Evolutionary conservation across 1,140 invertebrate genomes (phyloP).

Genomic region (Lordiphosa clarofinis): DNA sequence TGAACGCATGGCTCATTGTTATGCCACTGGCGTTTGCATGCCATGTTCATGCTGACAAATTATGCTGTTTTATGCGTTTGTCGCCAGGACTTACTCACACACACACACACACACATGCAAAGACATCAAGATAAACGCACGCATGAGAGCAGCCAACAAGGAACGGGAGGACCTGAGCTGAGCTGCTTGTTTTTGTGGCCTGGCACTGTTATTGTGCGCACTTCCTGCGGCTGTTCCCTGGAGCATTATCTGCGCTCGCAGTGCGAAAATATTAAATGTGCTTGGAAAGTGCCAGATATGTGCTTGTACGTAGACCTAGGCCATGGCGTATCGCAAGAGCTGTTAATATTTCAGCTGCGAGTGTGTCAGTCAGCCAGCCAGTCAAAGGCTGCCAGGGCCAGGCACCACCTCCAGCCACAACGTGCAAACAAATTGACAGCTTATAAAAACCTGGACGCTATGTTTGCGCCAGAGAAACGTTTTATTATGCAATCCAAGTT

Average conservation of each 20-base stretch:
- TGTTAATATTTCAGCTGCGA: constrained; percentile 69
- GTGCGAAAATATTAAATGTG: constrained; percentile 64
- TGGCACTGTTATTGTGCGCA: constrained; percentile 29
- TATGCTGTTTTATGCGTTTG: constrained; percentile 75
- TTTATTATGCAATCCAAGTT: constrained; percentile 76
- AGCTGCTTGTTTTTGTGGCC: constrained; percentile 61
- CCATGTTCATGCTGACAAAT: constrained; percentile 70
- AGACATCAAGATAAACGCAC: constrained; percentile 55
- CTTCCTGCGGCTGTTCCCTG: constrained; percentile 41
- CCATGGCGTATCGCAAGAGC: constrained; percentile 37
- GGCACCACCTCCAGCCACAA: constrained; percentile 26
- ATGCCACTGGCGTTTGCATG: constrained; percentile 49
- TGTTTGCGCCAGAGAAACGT: constrained; percentile 54
- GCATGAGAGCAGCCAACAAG: constrained; percentile 45
- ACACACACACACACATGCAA: constrained; percentile 11
- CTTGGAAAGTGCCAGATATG: constrained; percentile 39
- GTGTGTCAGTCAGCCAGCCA: constrained; percentile 45
- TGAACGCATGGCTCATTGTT: constrained; percentile 49
- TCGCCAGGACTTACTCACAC: constrained; percentile 32
- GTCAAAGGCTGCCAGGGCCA: background rate
- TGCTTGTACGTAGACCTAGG: constrained; percentile 21
- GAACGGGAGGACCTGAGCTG: constrained; percentile 26
- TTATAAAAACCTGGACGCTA: constrained; percentile 74
- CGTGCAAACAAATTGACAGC: constrained; percentile 74
- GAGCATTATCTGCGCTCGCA: constrained; percentile 61